A percentile compares a stretch with the other conserved stretches of the same genome.
Evolutionary conservation across 30 jellyfish, hydroid and myxozoan genomes (phyloP).

Genomic region (Hydra vulgaris): DNA sequence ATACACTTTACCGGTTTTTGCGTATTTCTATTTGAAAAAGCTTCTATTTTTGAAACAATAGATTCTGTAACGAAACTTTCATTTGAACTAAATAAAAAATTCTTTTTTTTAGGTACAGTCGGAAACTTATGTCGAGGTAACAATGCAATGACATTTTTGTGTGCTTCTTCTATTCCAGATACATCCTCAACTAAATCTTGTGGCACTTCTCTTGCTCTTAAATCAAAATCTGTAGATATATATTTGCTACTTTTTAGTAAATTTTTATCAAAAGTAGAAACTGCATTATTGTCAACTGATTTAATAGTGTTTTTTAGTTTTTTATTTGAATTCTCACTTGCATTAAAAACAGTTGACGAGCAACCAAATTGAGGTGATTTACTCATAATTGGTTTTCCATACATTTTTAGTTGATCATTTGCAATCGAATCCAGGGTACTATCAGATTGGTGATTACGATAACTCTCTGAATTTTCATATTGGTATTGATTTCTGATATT

Average conservation of each 20-base stretch:
- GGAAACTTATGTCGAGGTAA: background rate
- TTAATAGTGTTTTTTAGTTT: background rate
- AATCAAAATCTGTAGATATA: background rate
- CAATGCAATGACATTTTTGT: no score
- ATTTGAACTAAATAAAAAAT: background rate
- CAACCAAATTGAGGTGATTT: constrained; percentile 18
- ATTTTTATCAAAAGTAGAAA: background rate
- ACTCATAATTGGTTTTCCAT: constrained; percentile 27
- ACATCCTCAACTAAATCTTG: background rate
- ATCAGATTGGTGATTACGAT: background rate
- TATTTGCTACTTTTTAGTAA: background rate
- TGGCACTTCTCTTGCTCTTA: background rate
- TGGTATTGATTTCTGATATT: constrained; percentile 32
- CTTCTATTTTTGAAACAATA: background rate
- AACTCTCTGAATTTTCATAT: constrained; percentile 9
- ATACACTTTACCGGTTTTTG: background rate
- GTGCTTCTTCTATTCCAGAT: no score
- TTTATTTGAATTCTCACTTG: background rate
- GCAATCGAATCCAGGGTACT: background rate
- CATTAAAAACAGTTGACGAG: background rate
- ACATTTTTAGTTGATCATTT: background rate
- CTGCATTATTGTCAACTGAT: background rate
- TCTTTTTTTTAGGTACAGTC: background rate
- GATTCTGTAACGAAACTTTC: constrained; percentile 1
- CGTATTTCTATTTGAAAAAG: background rate